Evolutionary conservation across 2,888 invertebrate species (phyloP).

Genomic region (Euclidia mi): DNA sequence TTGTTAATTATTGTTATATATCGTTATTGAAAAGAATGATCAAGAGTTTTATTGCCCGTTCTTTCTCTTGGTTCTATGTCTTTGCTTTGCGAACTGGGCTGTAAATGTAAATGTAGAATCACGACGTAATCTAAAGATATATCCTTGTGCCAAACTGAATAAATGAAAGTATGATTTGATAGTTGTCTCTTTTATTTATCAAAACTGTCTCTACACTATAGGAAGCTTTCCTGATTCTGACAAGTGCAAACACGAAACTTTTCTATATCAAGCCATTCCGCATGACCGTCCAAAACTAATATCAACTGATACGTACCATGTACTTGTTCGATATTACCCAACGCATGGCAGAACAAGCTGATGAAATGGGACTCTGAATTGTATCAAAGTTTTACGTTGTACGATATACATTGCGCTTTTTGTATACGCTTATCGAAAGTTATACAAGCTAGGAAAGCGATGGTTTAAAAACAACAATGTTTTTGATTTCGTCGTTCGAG

Average conservation of each 20-base stretch:
- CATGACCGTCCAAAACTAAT: constrained; percentile 24
- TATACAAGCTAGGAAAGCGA: background rate
- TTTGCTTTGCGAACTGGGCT: no score
- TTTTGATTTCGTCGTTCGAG: background rate
- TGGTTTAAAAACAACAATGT: constrained; percentile 6
- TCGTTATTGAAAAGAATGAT: no score
- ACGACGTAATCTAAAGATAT: no score
- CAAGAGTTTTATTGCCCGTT: no score
- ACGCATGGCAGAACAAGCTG: constrained; percentile 28
- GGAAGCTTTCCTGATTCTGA: no score
- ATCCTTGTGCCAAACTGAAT: no score
- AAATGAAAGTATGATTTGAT: no score
- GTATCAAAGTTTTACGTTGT: constrained; percentile 2
- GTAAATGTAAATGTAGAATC: no score
- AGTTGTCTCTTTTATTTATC: no score
- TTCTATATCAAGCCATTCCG: constrained; percentile 15
- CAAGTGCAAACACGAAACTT: constrained; percentile 35
- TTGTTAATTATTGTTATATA: no score
- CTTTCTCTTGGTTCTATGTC: no score
- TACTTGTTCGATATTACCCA: constrained; percentile 29
- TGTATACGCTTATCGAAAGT: background rate
- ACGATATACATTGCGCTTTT: constrained; percentile 6
- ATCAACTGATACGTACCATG: constrained; percentile 32
- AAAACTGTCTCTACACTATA: no score
- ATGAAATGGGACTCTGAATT: constrained; percentile 32